Conservation (phyloP, 2,113 vertebrate genomes). For the Myocastor coypus region DNA sequence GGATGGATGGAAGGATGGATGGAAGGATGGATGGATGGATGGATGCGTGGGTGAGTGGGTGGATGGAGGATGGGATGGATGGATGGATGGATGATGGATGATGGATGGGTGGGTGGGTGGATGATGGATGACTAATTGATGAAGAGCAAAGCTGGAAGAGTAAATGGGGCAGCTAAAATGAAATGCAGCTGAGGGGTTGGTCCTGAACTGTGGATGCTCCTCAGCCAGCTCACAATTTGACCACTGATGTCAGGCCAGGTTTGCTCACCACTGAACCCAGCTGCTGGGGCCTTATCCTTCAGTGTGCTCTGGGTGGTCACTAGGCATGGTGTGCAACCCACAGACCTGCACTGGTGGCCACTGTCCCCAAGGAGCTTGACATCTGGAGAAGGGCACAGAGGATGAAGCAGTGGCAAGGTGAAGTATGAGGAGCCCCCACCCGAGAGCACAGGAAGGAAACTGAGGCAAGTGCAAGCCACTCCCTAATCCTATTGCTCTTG, state of each 20-base stretch:
- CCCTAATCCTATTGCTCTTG: accelerated
- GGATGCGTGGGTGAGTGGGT: not conserved
- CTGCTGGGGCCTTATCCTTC: not conserved
- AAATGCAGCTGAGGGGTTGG: accelerated
- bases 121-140: accelerated
- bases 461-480: not conserved
- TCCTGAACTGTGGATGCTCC: not conserved
- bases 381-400: not conserved
- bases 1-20: not conserved
- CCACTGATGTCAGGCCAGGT: not conserved
- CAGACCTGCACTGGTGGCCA: accelerated
- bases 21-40: not conserved
- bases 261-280: not conserved
- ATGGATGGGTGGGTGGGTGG: not conserved
- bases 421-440: accelerated
- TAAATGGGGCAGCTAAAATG: accelerated
- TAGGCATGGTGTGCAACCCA: accelerated
- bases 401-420: not conserved
- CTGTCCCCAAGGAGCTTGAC: accelerated
- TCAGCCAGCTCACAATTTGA: not conserved
- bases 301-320: too few species aligned
- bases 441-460: not conserved
- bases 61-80: accelerated
- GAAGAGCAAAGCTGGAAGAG: accelerated
- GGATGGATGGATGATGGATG: accelerated